Base-by-base conservation (phyloP, 2,113 vertebrate genomes). In the Tetrao urogallus region DNA sequence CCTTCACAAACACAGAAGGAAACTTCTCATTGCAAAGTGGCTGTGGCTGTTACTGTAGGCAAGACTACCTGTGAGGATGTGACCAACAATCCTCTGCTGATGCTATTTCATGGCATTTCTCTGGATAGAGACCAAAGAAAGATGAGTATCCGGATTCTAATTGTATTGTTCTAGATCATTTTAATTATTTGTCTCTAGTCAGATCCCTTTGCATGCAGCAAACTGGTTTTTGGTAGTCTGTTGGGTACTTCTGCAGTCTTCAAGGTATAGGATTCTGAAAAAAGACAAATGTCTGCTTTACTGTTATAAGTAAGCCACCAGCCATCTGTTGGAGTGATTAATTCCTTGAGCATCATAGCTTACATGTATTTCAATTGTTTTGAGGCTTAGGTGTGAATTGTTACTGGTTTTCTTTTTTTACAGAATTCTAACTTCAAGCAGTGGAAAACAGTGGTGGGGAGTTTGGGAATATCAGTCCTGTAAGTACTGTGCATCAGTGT, bases 321-420 rank as follows among this genome's bases (percentile, higher is more conserved):
- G 82, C 58, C 86, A 95, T 80, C 81, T 78, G 70, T 78, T 65
- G 83, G n/a, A 86, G 66, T 11, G 30, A 61, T 89, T 95, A 95
- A 94, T 89, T 97, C 91, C 90, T 92, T 74, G 27, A 84, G 74
- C 76, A 86, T 34, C 30, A 65, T 82, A 90, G 94, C 91, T 96
- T 92, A 65, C 42, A 81, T 48, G 45, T 27, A 74, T 92, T 95
- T 95, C 69, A 72, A 92, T 93, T 92, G 82, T 96, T 97, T 94
- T 82, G 74, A 88, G 69, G 47, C 57, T 95, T 94, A 90, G 80
- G 45, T 90, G 72, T 80, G 92, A 95, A 91, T 88, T 79, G 25
- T 42, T 94, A 63, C 45, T 71, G 40, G 25, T 72, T 57, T 32
- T 57, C 30, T 32, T 32, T 57, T 57, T 57, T 32, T 32, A 32